A percentile compares a stretch with the other conserved stretches of the same genome.
phyloP scores from a whole-genome alignment of 2,888 invertebrate genomes.

The Halocaridina rubra region DNA sequence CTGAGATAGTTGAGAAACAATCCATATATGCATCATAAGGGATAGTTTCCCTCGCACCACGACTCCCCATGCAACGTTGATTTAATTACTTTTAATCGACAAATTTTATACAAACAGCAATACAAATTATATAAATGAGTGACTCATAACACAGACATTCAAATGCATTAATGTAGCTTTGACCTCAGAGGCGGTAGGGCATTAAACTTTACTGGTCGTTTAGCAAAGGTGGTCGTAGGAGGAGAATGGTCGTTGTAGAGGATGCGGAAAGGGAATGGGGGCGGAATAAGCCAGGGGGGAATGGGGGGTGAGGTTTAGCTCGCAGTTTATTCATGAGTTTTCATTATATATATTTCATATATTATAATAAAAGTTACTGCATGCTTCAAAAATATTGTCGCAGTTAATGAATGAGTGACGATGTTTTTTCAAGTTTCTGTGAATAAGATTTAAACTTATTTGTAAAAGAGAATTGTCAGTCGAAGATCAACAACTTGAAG shows the following conservation, averaged over 20 bases:
- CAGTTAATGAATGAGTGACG: too few species aligned
- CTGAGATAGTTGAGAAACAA: conserved; percentile 55
- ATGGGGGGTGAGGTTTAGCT: conserved; percentile 34
- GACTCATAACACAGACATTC: conserved; percentile 1
- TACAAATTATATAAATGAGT: neutral
- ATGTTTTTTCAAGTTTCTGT: too few species aligned
- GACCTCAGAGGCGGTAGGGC: conserved; percentile 24
- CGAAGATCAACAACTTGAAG: too few species aligned
- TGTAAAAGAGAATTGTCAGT: too few species aligned
- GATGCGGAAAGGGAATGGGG: conserved; percentile 44
- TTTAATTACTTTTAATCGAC: too few species aligned
- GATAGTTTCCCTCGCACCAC: conserved; percentile 33
- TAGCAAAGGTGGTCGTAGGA: conserved; percentile 16
- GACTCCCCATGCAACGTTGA: too few species aligned
- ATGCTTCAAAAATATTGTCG: too few species aligned
- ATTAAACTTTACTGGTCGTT: neutral
- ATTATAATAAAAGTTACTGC: too few species aligned
- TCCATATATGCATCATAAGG: conserved; percentile 60
- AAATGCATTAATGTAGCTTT: conserved; percentile 1
- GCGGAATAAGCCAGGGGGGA: conserved; percentile 42
- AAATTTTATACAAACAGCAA: too few species aligned
- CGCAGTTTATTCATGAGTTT: conserved; percentile 36
- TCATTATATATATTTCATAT: neutral
- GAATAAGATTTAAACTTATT: too few species aligned
- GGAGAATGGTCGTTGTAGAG: conserved; percentile 21